These are phyloP conservation scores for Ibycter americanus DNA, from an alignment of 2,797 vertebrate genomes.

Conservation along the genomic window DNA sequence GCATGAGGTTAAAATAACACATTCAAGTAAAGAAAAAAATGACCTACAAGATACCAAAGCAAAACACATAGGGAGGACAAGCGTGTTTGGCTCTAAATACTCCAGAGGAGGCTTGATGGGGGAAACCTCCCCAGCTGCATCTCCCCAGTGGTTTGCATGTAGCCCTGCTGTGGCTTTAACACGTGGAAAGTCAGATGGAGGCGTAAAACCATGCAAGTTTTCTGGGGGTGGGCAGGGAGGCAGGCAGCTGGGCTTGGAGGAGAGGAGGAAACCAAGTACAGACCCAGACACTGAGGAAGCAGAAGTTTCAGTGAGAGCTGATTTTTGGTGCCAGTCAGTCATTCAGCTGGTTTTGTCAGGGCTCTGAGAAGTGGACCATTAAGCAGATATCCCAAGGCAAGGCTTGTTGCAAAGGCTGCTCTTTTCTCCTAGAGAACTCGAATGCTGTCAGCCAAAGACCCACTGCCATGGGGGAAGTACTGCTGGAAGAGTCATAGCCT, in stretches of 20 bases:
- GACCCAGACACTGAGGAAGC: neutral
- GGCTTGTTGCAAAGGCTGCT: neutral
- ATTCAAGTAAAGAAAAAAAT: conserved; percentile 9
- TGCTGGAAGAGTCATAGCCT: neutral
- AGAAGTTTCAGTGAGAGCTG: neutral
- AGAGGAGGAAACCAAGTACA: neutral
- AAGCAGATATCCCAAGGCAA: neutral
- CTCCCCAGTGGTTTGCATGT: neutral
- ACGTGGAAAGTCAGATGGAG: neutral
- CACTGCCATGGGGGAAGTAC: neutral
- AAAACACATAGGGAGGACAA: conserved; percentile 27
- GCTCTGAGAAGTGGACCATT: neutral
- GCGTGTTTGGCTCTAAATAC: neutral
- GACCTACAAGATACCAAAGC: neutral
- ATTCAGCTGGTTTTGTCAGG: neutral
- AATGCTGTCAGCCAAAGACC: neutral
- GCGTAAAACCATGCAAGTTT: rapidly evolving
- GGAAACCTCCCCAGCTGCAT: neutral
- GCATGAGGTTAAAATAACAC: conserved; percentile 53
- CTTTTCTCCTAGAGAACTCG: neutral
- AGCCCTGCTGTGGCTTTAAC: neutral
- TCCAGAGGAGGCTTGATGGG: neutral
- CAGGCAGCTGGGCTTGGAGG: neutral
- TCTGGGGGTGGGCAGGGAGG: neutral
- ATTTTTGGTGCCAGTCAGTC: neutral